Conservation (phyloP, 2,797 vertebrate genomes). For the Carapus acus region DNA sequence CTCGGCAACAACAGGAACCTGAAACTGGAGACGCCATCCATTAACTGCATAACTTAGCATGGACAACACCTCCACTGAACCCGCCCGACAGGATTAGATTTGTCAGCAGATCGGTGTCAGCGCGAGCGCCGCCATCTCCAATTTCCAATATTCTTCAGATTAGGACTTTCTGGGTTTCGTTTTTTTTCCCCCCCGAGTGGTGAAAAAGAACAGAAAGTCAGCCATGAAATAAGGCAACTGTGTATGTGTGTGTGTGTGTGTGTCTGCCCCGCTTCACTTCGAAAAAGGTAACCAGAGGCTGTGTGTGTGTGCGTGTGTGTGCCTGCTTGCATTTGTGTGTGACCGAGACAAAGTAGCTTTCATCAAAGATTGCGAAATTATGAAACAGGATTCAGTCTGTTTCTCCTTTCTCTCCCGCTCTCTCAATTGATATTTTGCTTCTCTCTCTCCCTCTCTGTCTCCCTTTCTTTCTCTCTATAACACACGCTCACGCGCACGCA, state of each 20-base stretch:
- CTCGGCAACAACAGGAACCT: conserved; percentile 63
- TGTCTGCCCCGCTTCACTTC: too few species aligned
- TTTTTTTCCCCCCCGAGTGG: too few species aligned
- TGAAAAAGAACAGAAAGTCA: conserved; percentile 8
- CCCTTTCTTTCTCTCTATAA: too few species aligned
- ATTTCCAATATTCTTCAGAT: conserved; percentile 20
- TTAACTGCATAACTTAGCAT: conserved; percentile 58
- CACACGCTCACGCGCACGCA: not conserved
- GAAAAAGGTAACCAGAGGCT: not conserved
- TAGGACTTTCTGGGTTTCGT: not conserved
- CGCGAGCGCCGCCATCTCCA: conserved; percentile 8
- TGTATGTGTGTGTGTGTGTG: not conserved
- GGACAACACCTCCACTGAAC: conserved; percentile 51
- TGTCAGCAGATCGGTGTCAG: conserved; percentile 49
- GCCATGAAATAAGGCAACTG: conserved; percentile 1
- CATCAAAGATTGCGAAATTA: not conserved
- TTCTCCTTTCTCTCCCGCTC: not conserved
- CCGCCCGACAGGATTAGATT: conserved; percentile 50
- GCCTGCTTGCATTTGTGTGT: too few species aligned
- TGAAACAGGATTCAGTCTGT: not conserved
- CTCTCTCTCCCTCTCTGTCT: conserved; percentile 8
- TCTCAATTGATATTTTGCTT: conserved; percentile 19
- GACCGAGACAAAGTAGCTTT: not conserved
- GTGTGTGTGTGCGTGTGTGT: not conserved
- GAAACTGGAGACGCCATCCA: conserved; percentile 60